Evolutionary conservation across 2,888 invertebrate species (phyloP).

Genomic region (Entomobrya proxima): DNA sequence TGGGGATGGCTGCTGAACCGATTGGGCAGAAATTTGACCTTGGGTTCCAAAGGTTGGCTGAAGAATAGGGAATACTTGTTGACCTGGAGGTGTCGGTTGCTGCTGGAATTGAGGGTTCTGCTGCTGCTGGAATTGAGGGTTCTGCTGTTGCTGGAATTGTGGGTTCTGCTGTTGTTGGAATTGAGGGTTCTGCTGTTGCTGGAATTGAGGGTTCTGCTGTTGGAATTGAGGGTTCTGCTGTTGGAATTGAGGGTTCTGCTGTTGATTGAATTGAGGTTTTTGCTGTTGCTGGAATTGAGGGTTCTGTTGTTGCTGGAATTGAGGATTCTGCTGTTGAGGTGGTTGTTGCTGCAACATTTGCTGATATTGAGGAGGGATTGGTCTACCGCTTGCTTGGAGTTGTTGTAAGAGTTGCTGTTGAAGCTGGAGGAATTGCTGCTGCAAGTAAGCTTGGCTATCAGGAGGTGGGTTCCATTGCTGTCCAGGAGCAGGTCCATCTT

Average conservation of each 20-base stretch:
- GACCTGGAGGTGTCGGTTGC: not conserved
- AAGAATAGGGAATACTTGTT: not conserved
- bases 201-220: not conserved
- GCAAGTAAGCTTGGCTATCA: constrained; percentile 26
- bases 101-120: constrained; percentile 3
- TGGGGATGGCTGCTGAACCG: not conserved
- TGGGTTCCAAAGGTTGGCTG: not conserved
- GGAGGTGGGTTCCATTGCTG: constrained; percentile 34
- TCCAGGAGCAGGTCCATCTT: constrained; percentile 40
- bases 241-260: not conserved
- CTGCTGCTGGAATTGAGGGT: not conserved
- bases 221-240: constrained; percentile 19
- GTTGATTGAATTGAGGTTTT: not conserved
- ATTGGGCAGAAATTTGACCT: not conserved
- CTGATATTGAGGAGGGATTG: constrained; percentile 24
- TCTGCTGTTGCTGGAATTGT: not conserved
- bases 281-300: no score
- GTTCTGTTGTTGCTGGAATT: constrained; percentile 5
- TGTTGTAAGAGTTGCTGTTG: constrained; percentile 37
- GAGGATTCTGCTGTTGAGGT: not conserved
- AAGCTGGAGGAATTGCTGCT: constrained; percentile 29
- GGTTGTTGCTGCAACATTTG: constrained; percentile 1
- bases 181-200: no score
- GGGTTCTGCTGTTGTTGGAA: no score
- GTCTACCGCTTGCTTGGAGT: constrained; percentile 21